Conservation (phyloP, 2,797 vertebrate species). For the Chromobotia macracanthus region DNA sequence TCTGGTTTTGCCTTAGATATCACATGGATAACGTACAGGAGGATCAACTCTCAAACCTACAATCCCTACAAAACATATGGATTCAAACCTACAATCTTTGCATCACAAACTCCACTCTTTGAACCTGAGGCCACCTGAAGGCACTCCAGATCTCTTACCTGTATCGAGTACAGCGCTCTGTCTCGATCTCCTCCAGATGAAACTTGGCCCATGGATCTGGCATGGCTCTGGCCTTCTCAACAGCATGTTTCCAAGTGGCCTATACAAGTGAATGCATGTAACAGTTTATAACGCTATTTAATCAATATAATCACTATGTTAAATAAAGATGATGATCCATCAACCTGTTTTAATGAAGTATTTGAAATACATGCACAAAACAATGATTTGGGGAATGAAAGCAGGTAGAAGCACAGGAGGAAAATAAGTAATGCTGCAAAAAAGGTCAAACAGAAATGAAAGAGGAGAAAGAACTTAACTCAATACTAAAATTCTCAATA, state of each 20-base stretch:
- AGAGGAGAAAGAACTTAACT: not conserved
- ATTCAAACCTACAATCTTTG: not conserved
- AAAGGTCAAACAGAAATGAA: conserved; percentile 25
- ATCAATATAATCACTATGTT: not conserved
- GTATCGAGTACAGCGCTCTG: conserved; percentile 86
- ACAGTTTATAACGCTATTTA: not conserved
- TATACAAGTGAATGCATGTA: conserved; percentile 64
- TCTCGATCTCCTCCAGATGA: conserved; percentile 89
- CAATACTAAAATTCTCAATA: not conserved
- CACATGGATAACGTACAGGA: no score
- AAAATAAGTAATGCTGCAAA: not conserved
- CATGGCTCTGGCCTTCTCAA: conserved; percentile 93
- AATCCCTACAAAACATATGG: no score
- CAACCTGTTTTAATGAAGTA: not conserved
- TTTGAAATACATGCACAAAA: conserved; percentile 6
- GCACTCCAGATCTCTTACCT: conserved; percentile 66
- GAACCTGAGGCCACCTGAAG: not conserved
- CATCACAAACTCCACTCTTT: no score
- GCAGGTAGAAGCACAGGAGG: not conserved
- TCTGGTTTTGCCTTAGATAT: no score
- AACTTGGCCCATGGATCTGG: conserved; percentile 98
- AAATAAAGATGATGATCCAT: not conserved
- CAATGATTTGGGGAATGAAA: not conserved
- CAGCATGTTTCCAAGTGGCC: conserved; percentile 92
- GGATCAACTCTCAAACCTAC: not conserved